Percentiles rank a stretch among this genome's conserved stretches.
phyloP scores from a whole-genome alignment of 2,113 vertebrate genomes.

The Syngnathus floridae region DNA sequence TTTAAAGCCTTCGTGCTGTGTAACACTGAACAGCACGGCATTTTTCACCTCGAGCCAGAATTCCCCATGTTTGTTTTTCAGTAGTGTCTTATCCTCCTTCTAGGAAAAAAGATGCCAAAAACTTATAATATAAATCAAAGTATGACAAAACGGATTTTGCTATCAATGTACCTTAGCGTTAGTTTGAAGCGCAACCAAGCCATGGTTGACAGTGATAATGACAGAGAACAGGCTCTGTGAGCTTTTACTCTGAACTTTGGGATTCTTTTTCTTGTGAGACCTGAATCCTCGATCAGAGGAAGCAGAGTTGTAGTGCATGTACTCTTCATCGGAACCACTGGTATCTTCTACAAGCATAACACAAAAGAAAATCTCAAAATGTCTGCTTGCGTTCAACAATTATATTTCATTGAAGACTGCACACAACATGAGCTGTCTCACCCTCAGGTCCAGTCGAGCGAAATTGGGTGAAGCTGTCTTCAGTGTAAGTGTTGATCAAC shows the following conservation, averaged over 20 bases:
- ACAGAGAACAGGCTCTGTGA: slow-evolving; percentile 89
- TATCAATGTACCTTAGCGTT: slow-evolving; percentile 76
- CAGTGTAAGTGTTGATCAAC: slow-evolving; percentile 89
- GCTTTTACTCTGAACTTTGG: slow-evolving; percentile 80
- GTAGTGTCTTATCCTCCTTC: slow-evolving; percentile 74
- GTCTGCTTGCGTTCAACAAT: not conserved
- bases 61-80: slow-evolving; percentile 85
- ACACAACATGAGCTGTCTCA: slow-evolving; percentile 47
- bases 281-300: slow-evolving; percentile 78
- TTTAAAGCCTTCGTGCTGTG: slow-evolving; percentile 87
- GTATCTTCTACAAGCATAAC: slow-evolving; percentile 79
- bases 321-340: slow-evolving; percentile 94
- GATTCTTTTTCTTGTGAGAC: slow-evolving; percentile 84
- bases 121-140: not conserved
- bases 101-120: slow-evolving; percentile 27
- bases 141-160: not conserved
- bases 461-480: slow-evolving; percentile 89
- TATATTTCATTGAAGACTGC: not conserved
- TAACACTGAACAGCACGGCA: slow-evolving; percentile 85
- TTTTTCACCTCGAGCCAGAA: slow-evolving; percentile 90
- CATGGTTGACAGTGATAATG: slow-evolving; percentile 82
- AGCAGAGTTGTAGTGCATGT: slow-evolving; percentile 78
- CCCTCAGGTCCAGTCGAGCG: slow-evolving; percentile 85
- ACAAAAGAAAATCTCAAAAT: slow-evolving; percentile 2
- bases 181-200: slow-evolving; percentile 83